Base-by-base conservation (phyloP, 1,140 invertebrate genomes). In the Araneus ventricosus region DNA sequence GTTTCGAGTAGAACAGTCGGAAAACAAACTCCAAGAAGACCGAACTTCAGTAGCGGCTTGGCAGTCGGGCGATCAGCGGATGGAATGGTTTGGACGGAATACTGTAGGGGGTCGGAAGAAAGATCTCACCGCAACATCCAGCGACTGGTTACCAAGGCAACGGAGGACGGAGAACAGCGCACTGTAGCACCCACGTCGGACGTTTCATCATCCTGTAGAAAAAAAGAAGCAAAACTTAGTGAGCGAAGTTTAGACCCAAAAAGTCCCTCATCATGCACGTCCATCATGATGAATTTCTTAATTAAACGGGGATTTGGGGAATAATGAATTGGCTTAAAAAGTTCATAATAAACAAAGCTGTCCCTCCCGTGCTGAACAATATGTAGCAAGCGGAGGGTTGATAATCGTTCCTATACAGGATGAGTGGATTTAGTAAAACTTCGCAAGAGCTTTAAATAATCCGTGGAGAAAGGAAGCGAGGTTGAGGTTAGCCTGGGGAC, bases 61-160 rank as follows among this genome's bases (percentile, higher is more conserved):
- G 34, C 41, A 80, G 70, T 45, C 10, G 27, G 59, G 20, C 52
- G 89, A 79, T 80, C 88, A 39, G 79, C 22, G 80, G 79, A 84
- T 91, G 89, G 89, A 91, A 84, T 91, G 89, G 37, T 91, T n/a
- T 41, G 89, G 89, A 91, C 88, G 88, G 88, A 79, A 30, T 80
- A 27, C n/a, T 24, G 34, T 22, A 41, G 70, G 70, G 88, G 88
- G 67, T 34, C 30, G 67, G 22, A 67, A 27, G 52, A 45, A 91
- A 52, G 85, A 37, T 61, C 41, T 87, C 85, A 87, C 85, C 45
- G 85, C 59, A 87, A 59, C 85, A 87, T 63, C 85, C 85, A 37
- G 80, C 37, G 80, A 82, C 85, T 27, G 39, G 90, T 92, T 92
- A 59, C 90, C 82, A 84, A 30, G 70, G 45, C n/a, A 39, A 87